phyloP scores from a whole-genome alignment of 2,888 invertebrate species.

The Cordylochernes scorpioides region DNA sequence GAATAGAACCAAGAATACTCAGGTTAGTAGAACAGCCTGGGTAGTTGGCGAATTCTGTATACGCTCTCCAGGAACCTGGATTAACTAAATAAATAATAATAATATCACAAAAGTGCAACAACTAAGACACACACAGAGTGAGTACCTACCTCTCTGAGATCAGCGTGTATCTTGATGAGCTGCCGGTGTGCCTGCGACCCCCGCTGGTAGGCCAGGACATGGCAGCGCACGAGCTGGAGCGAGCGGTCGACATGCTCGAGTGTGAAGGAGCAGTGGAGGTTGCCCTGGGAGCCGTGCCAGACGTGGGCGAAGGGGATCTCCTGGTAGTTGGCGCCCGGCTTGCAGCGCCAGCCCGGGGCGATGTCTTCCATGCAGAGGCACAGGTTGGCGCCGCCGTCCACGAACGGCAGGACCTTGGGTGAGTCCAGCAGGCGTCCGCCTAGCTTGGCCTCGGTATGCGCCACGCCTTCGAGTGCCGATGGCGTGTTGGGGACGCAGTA shows the following conservation, averaged over 20 bases:
- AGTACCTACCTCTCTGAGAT: conserved; percentile 13
- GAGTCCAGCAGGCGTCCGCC: conserved; percentile 67
- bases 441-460: conserved; percentile 30
- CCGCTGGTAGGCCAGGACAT: conserved; percentile 46
- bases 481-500: conserved; percentile 81
- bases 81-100: no score
- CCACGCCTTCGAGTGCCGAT: conserved; percentile 41
- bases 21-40: no score
- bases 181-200: conserved; percentile 37
- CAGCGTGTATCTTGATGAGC: conserved; percentile 23
- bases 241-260: conserved; percentile 41
- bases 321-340: conserved; percentile 47
- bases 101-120: no score
- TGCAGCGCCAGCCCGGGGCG: conserved; percentile 60
- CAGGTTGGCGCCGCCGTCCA: conserved; percentile 61
- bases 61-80: no score
- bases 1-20: no score
- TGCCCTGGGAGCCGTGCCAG: conserved; percentile 43
- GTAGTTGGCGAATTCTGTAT: no score
- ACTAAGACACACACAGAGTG: no score
- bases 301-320: conserved; percentile 51
- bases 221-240: conserved; percentile 33
- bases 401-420: conserved; percentile 57
- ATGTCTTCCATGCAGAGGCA: conserved; percentile 64
- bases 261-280: conserved; percentile 57